A percentile compares a stretch with the other conserved stretches of the same genome.
Conservation (phyloP, 1,140 invertebrate genomes). For the Pemphigus obesinymphae region DNA sequence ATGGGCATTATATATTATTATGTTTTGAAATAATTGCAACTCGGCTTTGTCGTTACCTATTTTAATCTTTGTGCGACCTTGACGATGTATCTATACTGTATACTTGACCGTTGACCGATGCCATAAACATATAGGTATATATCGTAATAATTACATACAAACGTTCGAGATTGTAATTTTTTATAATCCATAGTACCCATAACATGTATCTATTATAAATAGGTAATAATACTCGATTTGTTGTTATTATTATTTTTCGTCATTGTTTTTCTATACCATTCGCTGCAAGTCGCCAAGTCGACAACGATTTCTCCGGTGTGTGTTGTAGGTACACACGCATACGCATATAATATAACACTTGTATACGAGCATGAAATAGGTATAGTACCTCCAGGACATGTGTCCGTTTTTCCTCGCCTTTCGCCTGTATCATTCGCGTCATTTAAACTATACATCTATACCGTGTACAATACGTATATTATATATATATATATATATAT, state of each 20-base stretch:
- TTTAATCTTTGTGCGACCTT: not conserved
- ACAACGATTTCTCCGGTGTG: not conserved
- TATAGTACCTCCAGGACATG: not conserved
- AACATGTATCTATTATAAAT: not conserved
- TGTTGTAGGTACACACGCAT: not conserved
- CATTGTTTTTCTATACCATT: not conserved
- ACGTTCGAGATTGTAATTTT: not conserved
- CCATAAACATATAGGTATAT: not conserved
- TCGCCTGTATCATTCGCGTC: not conserved
- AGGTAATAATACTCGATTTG: not conserved
- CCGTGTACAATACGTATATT: not conserved
- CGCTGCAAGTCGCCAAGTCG: not conserved
- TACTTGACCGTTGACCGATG: constrained; percentile 12
- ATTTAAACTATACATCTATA: no score
- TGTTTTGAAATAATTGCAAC: not conserved
- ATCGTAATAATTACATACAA: not conserved
- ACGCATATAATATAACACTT: not conserved
- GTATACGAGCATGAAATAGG: not conserved
- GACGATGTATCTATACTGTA: not conserved
- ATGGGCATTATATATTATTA: not conserved
- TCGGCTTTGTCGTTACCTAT: not conserved
- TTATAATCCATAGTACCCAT: not conserved
- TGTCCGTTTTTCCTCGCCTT: not conserved
- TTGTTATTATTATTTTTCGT: constrained; percentile 7
- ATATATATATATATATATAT: not conserved